Base-by-base conservation (phyloP, 2,113 vertebrate genomes). In the Tricholaema leucomelas region DNA sequence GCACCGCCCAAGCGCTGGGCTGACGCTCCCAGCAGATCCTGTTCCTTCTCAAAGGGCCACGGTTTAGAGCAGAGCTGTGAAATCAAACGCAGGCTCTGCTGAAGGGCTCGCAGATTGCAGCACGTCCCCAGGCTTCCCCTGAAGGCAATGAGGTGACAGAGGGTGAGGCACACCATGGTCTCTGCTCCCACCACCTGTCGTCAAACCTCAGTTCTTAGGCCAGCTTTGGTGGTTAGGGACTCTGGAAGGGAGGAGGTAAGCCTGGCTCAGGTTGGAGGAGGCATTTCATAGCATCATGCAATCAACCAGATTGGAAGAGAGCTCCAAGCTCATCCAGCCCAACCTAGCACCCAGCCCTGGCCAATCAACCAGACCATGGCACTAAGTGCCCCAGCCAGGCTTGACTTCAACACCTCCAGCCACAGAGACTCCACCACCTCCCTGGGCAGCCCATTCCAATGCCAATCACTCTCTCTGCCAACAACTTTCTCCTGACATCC, bases 11-110 rank as follows among this genome's bases (percentile, higher is more conserved):
- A 91, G 93, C 93, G 79, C 89, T 18, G 25, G 21, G 95, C 91
- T 93, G 92, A 54, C 50, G 74, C 52, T 95, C 89, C 87, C 87
- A 95, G 93, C 81, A 89, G 28, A 13, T 92, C 94, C 91, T 33
- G 36, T 59, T 87, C 64, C 59, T 21, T 75, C 16, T 21, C 78
- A 18, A 18, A 70, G 81, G 91, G 66, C 65, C 3, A 3, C 12
- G 1, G 8, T 12, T 81, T 38, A 55, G 65, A 91, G 80, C 33
- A 80, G 88, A 59, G 40, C 86, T 67, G 91, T 17, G 81, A 84
- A 66, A 95, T 50, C 23, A 46, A 61, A 76, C 46, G 46, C 42
- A 16, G 66, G 2, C 65, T 81, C 44, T 10, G 2, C 78, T 88
- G 0, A 30, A 44, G 6, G 31, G 81, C 27, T 0, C 44, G 71